Evolutionary conservation across 2,113 vertebrate species (phyloP), one percentile per base, ranked within the genome.

Genomic region (Oryzias celebensis): DNA sequence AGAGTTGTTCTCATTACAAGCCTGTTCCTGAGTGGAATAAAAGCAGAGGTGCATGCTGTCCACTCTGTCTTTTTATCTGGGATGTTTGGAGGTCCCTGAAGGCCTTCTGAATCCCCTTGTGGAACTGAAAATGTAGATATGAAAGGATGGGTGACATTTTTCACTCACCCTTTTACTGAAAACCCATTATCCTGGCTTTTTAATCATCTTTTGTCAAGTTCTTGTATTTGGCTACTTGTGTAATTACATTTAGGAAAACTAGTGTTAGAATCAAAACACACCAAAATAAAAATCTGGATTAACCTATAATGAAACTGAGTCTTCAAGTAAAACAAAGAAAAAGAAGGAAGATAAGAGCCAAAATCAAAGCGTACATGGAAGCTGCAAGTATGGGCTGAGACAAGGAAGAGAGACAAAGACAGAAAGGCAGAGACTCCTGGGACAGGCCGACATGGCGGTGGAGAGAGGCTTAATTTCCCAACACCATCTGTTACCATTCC

Each of bases 401-500:
- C 65, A 49, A 61, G 59, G 63, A 68, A 71, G 71, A 58, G 42
- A 22, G 63, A 86, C 82, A 83, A 78, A 77, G 63, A 73, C 61
- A 20, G 68, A 51, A 72, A 79, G 65, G 65, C 61, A 87, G 62
- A 64, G 77, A 52, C 79, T 90, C 90, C 86, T 87, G 85, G 85
- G 93, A 92, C 81, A 76, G 71, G 75, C 48, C 54, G 43, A 90
- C 91, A 83, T 65, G 77, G 74, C 88, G 91, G 91, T 87, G 88
- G 88, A 83, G 88, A 86, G 88, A 91, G 92, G 90, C 89, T 91
- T 96, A 86, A 94, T 96, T 95, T 94, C 92, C 91, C 48, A 90
- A 83, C 87, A 90, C 94, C 94, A 95, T 96, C 96, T 96, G 95
- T 94, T 93, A 93, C 88, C 87, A 92, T 89, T 89, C 87, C 85